Base-by-base conservation (phyloP, 2,113 vertebrate species). In the Steatornis caripensis region DNA sequence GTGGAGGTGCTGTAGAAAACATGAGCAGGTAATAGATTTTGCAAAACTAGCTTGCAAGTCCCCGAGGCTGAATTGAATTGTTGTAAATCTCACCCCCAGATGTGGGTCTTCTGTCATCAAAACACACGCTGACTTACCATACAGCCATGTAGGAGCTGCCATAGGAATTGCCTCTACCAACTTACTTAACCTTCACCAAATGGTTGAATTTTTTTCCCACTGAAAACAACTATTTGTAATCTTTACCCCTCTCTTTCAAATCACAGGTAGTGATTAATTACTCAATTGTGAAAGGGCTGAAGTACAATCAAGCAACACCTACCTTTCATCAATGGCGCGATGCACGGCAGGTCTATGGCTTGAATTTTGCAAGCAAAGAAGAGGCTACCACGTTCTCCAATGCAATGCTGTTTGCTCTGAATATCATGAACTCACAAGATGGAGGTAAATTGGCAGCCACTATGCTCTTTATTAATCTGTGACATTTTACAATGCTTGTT, bases 321-420 rank as follows among this genome's bases (percentile, higher is more conserved):
- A 99, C 99, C 93, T 99, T 99, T 98, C 99, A 99, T 95, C 99
- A 99, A 98, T 99, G 99, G 99, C 98, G 99, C 37, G 99, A 99
- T 12, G 99, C 99, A 86, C 98, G 99, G 49, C 99, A 99, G 97
- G 99, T 99, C 84, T 99, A 99, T 7, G 99, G 99, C 95, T 98
- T 99, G 94, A 99, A 99, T 97, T 99, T 99, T 70, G 99, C 99
- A 94, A 99, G 99, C 98, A 99, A 99, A 97, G 99, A 99, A 97
- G 99, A 99, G 95, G 99, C 99, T 11, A 99, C 99, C 96, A 99
- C 99, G 0, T 99, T 99, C 98, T 99, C 99, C 97, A 99, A 99
- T 19, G 99, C 99, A 81, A 99, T 99, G 99, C 97, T 99, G 95
- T 99, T 99, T 70, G 99, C 99, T 83, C 98, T 99, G 96, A 99